Evolutionary conservation across 1,140 invertebrate species (phyloP).

Genomic region (Hyphantria cunea): DNA sequence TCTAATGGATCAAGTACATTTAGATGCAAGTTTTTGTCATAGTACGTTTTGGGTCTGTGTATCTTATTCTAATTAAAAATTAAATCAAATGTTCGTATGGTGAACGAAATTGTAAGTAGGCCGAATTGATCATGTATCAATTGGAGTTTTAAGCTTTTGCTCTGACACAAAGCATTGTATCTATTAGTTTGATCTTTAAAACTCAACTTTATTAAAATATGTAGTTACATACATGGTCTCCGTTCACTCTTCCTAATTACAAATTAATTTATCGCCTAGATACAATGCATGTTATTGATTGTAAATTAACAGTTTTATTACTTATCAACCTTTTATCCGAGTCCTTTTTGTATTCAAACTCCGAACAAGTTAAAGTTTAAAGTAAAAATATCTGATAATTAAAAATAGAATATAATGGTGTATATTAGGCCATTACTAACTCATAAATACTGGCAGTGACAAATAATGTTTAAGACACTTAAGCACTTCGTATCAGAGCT

Average conservation of each 20-base stretch:
- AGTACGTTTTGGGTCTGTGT: too few relatives aligned
- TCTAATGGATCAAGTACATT: not conserved
- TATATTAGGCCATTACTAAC: slow-evolving; percentile 10
- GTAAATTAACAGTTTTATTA: too few relatives aligned
- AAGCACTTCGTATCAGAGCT: slow-evolving; percentile 40
- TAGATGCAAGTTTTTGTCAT: not conserved
- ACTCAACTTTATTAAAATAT: slow-evolving; percentile 12
- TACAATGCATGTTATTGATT: too few relatives aligned
- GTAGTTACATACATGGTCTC: not conserved
- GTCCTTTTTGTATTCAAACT: too few relatives aligned
- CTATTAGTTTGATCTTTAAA: slow-evolving; percentile 49
- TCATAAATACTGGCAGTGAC: slow-evolving; percentile 34
- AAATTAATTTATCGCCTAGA: slow-evolving; percentile 17
- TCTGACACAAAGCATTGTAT: slow-evolving; percentile 39
- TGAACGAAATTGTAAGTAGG: slow-evolving; percentile 42
- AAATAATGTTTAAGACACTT: slow-evolving; percentile 41
- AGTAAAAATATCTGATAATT: too few relatives aligned
- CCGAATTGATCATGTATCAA: slow-evolving; percentile 51
- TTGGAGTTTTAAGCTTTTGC: slow-evolving; percentile 39
- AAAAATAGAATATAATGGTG: too few relatives aligned
- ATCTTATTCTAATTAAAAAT: too few relatives aligned
- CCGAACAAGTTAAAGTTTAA: too few relatives aligned
- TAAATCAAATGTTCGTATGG: slow-evolving; percentile 5
- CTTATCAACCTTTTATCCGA: too few relatives aligned
- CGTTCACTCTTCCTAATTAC: not conserved